A percentile compares a stretch with the other conserved stretches of the same genome.
phyloP scores from a whole-genome alignment of 2,113 vertebrate genomes.

The Heptranchias perlo region DNA sequence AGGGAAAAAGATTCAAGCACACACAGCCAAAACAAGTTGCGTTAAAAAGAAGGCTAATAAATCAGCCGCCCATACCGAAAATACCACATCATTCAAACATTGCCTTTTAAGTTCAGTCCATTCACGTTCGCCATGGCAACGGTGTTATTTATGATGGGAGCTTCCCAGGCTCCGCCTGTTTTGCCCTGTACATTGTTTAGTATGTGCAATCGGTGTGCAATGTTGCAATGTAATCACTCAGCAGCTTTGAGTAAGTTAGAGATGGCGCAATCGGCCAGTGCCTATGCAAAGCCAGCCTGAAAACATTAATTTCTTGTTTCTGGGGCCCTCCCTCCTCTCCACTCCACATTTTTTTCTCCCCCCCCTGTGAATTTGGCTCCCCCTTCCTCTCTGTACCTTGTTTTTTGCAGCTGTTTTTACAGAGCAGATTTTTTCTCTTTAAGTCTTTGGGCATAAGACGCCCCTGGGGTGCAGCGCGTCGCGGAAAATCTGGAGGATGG shows the following conservation, averaged over 20 bases:
- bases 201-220: slow-evolving; percentile 33
- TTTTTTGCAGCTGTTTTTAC: not conserved
- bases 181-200: not conserved
- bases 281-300: not conserved
- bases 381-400: not conserved
- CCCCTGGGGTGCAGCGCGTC: not conserved
- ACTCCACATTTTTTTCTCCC: not conserved
- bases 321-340: not conserved
- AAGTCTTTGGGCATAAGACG: not conserved
- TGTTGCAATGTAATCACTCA: slow-evolving; percentile 37
- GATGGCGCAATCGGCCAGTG: not conserved
- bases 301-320: slow-evolving; percentile 25
- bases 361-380: not conserved
- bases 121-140: slow-evolving; percentile 22
- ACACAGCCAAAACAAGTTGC: not conserved
- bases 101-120: slow-evolving; percentile 30
- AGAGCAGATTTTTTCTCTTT: not conserved
- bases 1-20: not conserved
- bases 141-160: slow-evolving; percentile 31
- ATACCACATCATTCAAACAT: slow-evolving; percentile 28
- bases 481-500: not conserved
- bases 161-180: slow-evolving; percentile 27
- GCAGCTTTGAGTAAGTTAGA: slow-evolving; percentile 30
- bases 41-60: not conserved
- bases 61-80: not conserved